Evolutionary conservation across 2,113 vertebrate species (phyloP).

Genomic region (Pluvianellus socialis): DNA sequence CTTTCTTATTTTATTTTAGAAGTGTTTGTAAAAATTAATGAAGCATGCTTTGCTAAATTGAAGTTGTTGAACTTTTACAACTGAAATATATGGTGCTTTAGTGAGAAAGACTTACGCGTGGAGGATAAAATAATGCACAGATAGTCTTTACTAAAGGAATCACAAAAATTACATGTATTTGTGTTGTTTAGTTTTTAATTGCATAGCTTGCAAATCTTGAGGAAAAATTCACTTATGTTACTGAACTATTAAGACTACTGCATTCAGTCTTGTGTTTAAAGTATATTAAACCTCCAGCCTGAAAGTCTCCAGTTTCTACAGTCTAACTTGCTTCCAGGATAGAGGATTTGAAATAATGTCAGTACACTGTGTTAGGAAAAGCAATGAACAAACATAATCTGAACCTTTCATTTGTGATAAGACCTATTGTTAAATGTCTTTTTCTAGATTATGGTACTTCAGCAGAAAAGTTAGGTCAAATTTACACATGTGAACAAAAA

Average conservation of each 20-base stretch:
- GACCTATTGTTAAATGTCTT: background rate
- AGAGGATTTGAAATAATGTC: background rate
- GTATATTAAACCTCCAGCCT: background rate
- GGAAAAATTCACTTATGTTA: background rate
- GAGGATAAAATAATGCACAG: background rate
- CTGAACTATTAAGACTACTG: background rate
- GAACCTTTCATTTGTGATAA: background rate
- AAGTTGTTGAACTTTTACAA: constrained; percentile 38
- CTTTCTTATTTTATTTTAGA: constrained; percentile 59
- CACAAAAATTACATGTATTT: constrained; percentile 25
- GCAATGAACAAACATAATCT: background rate
- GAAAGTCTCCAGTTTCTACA: background rate
- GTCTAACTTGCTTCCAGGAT: background rate
- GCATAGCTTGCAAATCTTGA: background rate
- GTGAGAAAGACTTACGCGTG: background rate
- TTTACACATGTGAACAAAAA: background rate
- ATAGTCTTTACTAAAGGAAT: background rate
- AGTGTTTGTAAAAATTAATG: constrained; percentile 67
- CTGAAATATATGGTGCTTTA: background rate
- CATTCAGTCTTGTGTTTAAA: background rate
- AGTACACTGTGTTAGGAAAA: background rate
- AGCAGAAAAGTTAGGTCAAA: background rate
- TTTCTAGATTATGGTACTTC: background rate
- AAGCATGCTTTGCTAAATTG: constrained; percentile 37
- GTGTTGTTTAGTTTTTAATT: constrained; percentile 25